These are phyloP conservation scores for Arctocebus calabarensis DNA, from an alignment of 2,797 vertebrate species.

Conservation along the genomic window DNA sequence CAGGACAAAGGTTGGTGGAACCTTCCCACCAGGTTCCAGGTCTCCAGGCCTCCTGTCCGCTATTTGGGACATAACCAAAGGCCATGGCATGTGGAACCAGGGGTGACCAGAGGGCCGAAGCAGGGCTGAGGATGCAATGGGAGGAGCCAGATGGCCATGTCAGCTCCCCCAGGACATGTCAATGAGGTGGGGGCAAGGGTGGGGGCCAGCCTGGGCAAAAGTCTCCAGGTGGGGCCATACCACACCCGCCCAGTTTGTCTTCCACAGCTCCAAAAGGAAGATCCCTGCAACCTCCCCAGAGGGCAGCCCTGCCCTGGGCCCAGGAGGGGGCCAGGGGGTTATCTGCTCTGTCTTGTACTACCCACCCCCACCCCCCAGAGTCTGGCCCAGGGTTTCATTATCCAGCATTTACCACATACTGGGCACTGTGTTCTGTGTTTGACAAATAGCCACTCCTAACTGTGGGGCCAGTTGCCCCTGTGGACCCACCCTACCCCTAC, in stretches of 20 bases:
- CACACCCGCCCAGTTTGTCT: neutral
- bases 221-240: neutral
- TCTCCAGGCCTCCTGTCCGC: neutral
- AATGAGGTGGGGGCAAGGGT: neutral
- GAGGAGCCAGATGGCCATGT: neutral
- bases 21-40: neutral
- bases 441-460: neutral
- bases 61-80: neutral
- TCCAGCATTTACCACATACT: neutral
- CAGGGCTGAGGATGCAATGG: neutral
- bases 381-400: neutral
- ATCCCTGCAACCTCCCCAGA: neutral
- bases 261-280: neutral
- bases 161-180: neutral
- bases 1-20: neutral
- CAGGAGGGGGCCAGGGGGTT: neutral
- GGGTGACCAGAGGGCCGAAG: accelerated
- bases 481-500: neutral
- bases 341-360: accelerated
- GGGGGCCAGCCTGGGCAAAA: neutral
- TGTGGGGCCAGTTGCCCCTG: too few species aligned
- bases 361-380: neutral
- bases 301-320: neutral
- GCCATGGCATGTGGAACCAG: neutral
- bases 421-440: neutral